These are phyloP conservation scores for Apis cerana DNA, from an alignment of 1,140 invertebrate genomes.

Conservation along the genomic window DNA sequence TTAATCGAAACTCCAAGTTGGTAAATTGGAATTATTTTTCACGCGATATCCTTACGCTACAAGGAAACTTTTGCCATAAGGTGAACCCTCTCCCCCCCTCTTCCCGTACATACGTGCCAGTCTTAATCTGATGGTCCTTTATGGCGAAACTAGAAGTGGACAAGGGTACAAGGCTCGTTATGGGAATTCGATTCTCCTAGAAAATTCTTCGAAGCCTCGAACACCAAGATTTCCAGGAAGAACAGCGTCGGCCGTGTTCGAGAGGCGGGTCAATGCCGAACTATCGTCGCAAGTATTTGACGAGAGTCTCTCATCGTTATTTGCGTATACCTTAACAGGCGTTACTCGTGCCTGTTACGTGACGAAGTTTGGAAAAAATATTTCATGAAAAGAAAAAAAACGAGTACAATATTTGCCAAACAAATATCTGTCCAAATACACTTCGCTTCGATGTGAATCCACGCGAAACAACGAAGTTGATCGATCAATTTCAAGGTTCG, in stretches of 20 bases:
- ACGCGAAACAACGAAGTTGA: neutral
- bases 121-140: conserved; percentile 19
- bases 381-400: neutral
- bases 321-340: conserved; percentile 5
- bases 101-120: neutral
- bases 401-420: conserved; percentile 12
- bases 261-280: conserved; percentile 6
- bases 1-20: neutral
- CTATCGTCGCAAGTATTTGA: neutral
- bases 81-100: too few species aligned
- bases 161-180: neutral
- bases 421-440: neutral
- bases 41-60: neutral
- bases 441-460: neutral
- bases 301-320: neutral
- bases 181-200: neutral
- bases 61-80: conserved; percentile 7
- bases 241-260: neutral
- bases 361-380: neutral
- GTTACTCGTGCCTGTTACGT: neutral
- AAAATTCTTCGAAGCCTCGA: neutral
- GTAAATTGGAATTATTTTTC: neutral
- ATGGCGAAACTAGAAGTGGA: neutral
- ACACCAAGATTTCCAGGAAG: neutral
- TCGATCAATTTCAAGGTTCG: conserved; percentile 30